Percentiles rank a stretch among this genome's conserved stretches.
Evolutionary conservation across 2,888 invertebrate genomes (phyloP).

Genomic region (Eupeodes luniger): DNA sequence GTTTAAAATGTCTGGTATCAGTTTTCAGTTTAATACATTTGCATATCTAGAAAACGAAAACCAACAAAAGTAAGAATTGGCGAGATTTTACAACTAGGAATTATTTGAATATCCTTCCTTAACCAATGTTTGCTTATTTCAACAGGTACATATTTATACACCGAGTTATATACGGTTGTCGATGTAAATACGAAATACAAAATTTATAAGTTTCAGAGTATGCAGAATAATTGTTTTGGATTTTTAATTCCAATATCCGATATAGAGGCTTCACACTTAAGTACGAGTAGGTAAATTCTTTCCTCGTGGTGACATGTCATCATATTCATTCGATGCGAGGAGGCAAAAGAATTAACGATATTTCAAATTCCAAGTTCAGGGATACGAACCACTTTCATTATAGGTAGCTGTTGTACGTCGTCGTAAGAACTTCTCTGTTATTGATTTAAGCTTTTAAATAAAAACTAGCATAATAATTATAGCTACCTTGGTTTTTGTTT

Average conservation of each 20-base stretch:
- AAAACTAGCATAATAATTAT: slow-evolving; percentile 2
- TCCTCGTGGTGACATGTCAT: slow-evolving; percentile 23
- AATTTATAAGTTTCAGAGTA: no score
- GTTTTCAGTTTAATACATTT: no score
- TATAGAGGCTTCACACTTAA: neutral
- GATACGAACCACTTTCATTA: slow-evolving; percentile 56
- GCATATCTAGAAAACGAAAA: no score
- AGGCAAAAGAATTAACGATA: slow-evolving; percentile 69
- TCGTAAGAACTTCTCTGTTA: neutral
- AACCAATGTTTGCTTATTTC: no score
- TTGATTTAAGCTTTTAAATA: neutral
- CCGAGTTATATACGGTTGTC: no score
- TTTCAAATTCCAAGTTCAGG: slow-evolving; percentile 78
- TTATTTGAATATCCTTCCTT: no score
- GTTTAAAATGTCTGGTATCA: no score
- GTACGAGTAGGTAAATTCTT: neutral
- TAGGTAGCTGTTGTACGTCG: neutral
- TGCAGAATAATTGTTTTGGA: neutral
- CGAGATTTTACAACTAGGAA: no score
- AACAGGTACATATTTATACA: no score
- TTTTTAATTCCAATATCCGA: neutral
- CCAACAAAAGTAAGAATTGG: no score
- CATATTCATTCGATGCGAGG: slow-evolving; percentile 39
- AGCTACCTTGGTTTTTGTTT: slow-evolving; percentile 14
- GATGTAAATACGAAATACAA: no score